Conservation (phyloP, 2,888 invertebrate genomes). For the Branchipolynoe longqiensis region DNA sequence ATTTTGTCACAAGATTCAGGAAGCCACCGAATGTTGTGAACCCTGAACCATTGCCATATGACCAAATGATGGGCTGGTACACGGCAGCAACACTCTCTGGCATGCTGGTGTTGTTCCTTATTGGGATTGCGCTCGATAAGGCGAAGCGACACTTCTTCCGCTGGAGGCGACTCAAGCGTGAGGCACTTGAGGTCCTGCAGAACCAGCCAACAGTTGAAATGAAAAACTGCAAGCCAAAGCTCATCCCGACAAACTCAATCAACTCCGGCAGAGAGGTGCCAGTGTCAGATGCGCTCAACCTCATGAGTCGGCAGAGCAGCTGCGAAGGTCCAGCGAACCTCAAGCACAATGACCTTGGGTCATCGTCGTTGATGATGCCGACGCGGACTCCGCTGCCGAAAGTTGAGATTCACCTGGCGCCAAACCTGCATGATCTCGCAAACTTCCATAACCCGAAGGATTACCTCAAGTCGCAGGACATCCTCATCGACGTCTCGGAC, state of each 20-base stretch:
- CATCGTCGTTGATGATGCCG: too few relatives aligned
- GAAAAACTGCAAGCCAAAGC: conserved; percentile 11
- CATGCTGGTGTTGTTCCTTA: conserved; percentile 66
- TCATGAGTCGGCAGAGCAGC: conserved; percentile 9
- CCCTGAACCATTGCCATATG: conserved; percentile 64
- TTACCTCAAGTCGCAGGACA: conserved; percentile 34
- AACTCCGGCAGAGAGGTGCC: neutral
- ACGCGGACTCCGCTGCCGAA: neutral
- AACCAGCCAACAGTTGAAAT: neutral
- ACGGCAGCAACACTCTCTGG: conserved; percentile 67
- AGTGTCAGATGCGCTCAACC: neutral
- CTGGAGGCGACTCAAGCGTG: conserved; percentile 42
- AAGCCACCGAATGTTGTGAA: neutral
- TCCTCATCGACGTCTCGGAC: conserved; percentile 13
- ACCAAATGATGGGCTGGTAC: conserved; percentile 67
- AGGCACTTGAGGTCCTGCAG: neutral
- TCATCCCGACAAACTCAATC: conserved; percentile 5
- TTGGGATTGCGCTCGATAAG: conserved; percentile 66
- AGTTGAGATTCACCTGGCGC: conserved; percentile 42
- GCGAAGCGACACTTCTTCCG: conserved; percentile 46
- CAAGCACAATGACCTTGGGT: conserved; percentile 27
- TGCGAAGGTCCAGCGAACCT: neutral
- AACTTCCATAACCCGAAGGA: conserved; percentile 24
- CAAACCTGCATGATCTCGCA: conserved; percentile 29
- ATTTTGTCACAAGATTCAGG: neutral